Evolutionary conservation across 2,113 vertebrate species (phyloP).

Genomic region (Entelurus aequoreus): DNA sequence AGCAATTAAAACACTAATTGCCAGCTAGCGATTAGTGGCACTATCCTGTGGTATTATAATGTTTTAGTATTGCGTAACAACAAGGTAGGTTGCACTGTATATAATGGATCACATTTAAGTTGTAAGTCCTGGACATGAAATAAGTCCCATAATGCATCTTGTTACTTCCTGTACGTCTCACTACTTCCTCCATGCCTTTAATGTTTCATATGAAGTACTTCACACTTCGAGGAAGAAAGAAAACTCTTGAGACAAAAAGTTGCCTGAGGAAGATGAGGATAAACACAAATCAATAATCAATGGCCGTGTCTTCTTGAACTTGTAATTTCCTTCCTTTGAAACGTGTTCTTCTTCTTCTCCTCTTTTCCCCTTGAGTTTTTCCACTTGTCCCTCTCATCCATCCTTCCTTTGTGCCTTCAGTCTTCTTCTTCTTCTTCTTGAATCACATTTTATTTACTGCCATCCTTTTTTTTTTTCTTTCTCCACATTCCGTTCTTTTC

Average conservation of each 20-base stretch:
- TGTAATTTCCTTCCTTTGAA: neutral
- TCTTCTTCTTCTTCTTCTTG: neutral
- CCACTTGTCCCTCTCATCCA: neutral
- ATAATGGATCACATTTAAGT: no score
- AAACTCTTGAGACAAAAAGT: conserved; percentile 15
- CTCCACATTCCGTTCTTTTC: neutral
- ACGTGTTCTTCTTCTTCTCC: neutral
- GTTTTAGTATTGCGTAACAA: no score
- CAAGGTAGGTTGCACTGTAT: no score
- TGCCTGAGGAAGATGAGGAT: conserved; percentile 7
- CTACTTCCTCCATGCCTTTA: conserved; percentile 24
- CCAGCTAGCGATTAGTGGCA: no score
- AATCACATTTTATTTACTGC: no score
- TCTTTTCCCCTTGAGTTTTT: neutral
- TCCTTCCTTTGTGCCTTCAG: neutral
- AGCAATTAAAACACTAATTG: no score
- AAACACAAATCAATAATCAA: neutral
- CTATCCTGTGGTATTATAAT: no score
- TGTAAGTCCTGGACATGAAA: no score
- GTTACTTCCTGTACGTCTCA: conserved; percentile 15
- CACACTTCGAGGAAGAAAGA: conserved; percentile 2
- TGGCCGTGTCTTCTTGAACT: conserved; percentile 14
- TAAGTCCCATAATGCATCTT: conserved; percentile 39
- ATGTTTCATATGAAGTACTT: conserved; percentile 24
- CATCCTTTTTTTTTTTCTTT: neutral